phyloP scores from a whole-genome alignment of 1,140 invertebrate species.

The Pygmarrhopalites habei region DNA sequence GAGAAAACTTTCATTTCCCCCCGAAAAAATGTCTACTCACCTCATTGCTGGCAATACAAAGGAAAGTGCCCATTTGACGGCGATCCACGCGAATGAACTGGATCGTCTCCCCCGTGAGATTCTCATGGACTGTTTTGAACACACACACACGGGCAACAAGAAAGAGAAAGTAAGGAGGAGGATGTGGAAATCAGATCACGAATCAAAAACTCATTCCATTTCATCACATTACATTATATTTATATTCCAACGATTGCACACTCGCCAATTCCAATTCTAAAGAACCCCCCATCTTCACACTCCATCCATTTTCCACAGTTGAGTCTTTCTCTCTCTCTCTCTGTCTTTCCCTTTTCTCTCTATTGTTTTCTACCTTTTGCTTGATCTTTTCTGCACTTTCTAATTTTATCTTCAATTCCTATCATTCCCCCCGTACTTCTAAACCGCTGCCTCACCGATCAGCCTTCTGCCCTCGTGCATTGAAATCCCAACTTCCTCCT shows the following conservation, averaged over 20 bases:
- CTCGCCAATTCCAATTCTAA: not conserved
- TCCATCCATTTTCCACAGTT: not conserved
- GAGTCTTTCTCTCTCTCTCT: constrained; percentile 5
- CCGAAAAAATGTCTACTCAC: too few relatives aligned
- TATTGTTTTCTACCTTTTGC: not conserved
- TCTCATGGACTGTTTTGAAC: constrained; percentile 45
- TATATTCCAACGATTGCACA: constrained; percentile 1
- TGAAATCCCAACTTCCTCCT: too few relatives aligned
- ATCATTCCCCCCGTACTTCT: not conserved
- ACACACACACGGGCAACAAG: not conserved
- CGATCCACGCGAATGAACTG: constrained; percentile 67
- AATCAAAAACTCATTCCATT: constrained; percentile 36
- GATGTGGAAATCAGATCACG: constrained; percentile 26
- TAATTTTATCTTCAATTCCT: not conserved
- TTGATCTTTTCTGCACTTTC: not conserved
- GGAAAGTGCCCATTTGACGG: constrained; percentile 58
- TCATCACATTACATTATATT: constrained; percentile 23
- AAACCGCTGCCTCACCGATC: not conserved
- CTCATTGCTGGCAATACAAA: constrained; percentile 47
- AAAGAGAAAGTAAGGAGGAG: constrained; percentile 39
- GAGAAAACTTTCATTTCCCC: too few relatives aligned
- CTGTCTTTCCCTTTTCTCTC: not conserved
- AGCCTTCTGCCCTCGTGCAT: too few relatives aligned
- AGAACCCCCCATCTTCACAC: not conserved
- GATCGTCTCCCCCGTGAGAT: constrained; percentile 63